Conservation (phyloP, 2,797 vertebrate genomes). For the Columba guinea region DNA sequence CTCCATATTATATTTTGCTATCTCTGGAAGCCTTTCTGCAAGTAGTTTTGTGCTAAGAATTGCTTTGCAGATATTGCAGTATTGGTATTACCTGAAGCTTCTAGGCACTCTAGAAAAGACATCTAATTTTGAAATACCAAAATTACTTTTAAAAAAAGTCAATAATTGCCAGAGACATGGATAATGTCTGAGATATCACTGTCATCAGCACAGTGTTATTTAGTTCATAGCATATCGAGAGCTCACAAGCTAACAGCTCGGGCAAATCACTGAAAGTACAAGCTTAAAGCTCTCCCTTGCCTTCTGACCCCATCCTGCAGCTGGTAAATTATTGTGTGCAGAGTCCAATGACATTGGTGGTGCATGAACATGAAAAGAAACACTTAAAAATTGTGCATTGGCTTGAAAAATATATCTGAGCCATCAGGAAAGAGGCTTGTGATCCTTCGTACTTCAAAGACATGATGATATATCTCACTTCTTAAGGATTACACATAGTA, state of each 20-base stretch:
- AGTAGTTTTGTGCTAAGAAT: not conserved
- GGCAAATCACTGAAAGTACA: not conserved
- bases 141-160: not conserved
- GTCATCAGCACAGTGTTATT: not conserved
- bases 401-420: not conserved
- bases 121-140: not conserved
- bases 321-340: not conserved
- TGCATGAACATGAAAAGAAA: not conserved
- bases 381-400: not conserved
- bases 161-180: not conserved
- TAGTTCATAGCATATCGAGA: not conserved
- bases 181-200: not conserved
- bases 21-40: not conserved
- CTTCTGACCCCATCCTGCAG: not conserved
- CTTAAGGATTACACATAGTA: not conserved
- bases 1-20: not conserved
- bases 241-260: not conserved
- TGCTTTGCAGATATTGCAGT: not conserved
- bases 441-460: slow-evolving; percentile 24
- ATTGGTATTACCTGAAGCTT: not conserved
- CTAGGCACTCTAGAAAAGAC: not conserved
- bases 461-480: slow-evolving; percentile 33
- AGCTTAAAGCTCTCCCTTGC: not conserved
- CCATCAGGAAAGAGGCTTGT: not conserved
- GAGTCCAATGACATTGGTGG: not conserved